Evolutionary conservation across 2,888 invertebrate species (phyloP).

Genomic region (Acanthosepion lycidas): DNA sequence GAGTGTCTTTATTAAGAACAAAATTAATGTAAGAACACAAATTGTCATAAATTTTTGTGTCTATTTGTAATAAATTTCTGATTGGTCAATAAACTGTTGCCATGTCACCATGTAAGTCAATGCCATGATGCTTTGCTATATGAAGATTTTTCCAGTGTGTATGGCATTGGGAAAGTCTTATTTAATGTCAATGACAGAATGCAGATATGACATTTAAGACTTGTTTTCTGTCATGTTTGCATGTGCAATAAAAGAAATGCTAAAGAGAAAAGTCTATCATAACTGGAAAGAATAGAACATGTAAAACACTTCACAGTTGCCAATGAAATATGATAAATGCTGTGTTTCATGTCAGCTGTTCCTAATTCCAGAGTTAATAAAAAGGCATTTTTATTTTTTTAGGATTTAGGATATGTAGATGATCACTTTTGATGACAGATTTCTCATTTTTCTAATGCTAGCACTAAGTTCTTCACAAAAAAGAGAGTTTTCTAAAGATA

Average conservation of each 20-base stretch:
- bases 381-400: too few relatives aligned
- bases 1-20: too few relatives aligned
- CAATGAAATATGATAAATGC: neutral
- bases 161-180: neutral
- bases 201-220: neutral
- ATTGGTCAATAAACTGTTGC: neutral
- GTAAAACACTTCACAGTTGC: neutral
- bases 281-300: neutral
- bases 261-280: neutral
- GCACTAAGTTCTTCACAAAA: too few relatives aligned
- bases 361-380: too few relatives aligned
- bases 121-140: neutral
- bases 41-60: too few relatives aligned
- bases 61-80: neutral
- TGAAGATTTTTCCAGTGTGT: neutral
- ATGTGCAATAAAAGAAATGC: neutral
- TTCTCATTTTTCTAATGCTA: too few relatives aligned
- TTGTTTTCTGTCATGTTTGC: neutral
- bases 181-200: neutral
- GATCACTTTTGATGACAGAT: too few relatives aligned
- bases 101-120: neutral
- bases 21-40: too few relatives aligned
- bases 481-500: too few relatives aligned
- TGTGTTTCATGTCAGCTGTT: neutral
- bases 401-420: too few relatives aligned